A percentile compares a stretch with the other conserved stretches of the same genome.
phyloP scores from a whole-genome alignment of 2,888 invertebrate genomes.

The Drosophila nr. perissopoda region DNA sequence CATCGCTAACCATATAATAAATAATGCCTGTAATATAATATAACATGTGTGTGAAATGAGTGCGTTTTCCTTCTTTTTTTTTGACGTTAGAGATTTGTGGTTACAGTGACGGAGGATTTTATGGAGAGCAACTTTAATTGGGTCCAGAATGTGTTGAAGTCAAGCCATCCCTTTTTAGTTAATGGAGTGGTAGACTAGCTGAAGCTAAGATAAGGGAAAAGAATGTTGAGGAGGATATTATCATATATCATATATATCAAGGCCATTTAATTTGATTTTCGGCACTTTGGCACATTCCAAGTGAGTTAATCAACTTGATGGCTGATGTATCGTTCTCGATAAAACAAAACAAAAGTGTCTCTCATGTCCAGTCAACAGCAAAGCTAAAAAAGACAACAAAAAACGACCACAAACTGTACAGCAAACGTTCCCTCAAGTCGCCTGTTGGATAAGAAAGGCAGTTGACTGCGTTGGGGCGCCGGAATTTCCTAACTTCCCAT shows the following conservation, averaged over 20 bases:
- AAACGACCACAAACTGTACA: conserved; percentile 24
- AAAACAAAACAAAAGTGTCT: conserved; percentile 65
- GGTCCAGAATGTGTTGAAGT: not conserved
- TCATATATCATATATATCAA: not conserved
- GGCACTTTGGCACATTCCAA: no score
- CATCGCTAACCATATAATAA: conserved; percentile 16
- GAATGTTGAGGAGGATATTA: not conserved
- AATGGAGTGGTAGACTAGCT: not conserved
- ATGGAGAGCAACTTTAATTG: not conserved
- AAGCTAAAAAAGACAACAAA: conserved; percentile 24
- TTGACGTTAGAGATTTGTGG: conserved; percentile 6
- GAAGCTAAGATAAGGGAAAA: not conserved
- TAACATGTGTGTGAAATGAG: conserved; percentile 49
- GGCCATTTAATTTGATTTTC: not conserved
- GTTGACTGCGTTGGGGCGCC: conserved; percentile 32
- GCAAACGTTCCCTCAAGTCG: conserved; percentile 23
- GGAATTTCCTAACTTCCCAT: conserved; percentile 24
- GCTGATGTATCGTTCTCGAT: no score
- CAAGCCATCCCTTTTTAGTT: not conserved
- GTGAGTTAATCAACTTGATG: no score
- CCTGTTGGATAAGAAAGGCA: conserved; percentile 39
- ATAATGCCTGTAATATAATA: conserved; percentile 39
- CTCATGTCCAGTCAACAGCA: conserved; percentile 41
- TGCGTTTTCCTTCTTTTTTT: conserved; percentile 2
- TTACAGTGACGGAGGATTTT: not conserved